Percentiles rank a stretch among this genome's conserved stretches.
Conservation (phyloP, 2,113 vertebrate species). For the Gallinago media region DNA sequence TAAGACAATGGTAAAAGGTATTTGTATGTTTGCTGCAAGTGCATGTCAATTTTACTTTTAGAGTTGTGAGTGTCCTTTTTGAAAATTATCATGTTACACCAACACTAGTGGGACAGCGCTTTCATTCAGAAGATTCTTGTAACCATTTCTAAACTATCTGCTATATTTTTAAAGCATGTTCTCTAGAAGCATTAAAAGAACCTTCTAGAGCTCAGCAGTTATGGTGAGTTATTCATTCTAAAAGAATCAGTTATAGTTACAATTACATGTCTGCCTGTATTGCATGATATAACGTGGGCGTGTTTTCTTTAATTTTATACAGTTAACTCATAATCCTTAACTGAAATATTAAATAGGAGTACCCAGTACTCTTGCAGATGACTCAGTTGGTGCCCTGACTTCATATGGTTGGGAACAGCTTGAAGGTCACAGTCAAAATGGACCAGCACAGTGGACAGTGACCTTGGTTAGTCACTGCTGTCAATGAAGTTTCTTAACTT, state of each 20-base stretch:
- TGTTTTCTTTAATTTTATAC: background rate
- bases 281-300: background rate
- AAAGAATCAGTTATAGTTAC: background rate
- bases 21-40: constrained; percentile 62
- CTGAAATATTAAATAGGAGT: background rate
- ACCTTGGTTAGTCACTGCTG: background rate
- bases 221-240: background rate
- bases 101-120: background rate
- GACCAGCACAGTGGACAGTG: background rate
- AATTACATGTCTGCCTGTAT: background rate
- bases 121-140: constrained; percentile 29
- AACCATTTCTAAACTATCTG: background rate
- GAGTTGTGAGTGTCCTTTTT: constrained; percentile 45
- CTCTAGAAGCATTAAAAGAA: constrained; percentile 29
- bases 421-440: background rate
- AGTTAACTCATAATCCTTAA: background rate
- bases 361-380: background rate
- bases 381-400: background rate
- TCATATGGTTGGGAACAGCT: background rate
- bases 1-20: constrained; percentile 37
- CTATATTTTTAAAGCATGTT: constrained; percentile 5
- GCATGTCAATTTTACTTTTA: constrained; percentile 74
- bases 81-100: constrained; percentile 33
- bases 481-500: background rate
- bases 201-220: background rate